A percentile compares a stretch with the other conserved stretches of the same genome.
Evolutionary conservation across 2,113 vertebrate genomes (phyloP).

Genomic region (Elaphurus davidianus): DNA sequence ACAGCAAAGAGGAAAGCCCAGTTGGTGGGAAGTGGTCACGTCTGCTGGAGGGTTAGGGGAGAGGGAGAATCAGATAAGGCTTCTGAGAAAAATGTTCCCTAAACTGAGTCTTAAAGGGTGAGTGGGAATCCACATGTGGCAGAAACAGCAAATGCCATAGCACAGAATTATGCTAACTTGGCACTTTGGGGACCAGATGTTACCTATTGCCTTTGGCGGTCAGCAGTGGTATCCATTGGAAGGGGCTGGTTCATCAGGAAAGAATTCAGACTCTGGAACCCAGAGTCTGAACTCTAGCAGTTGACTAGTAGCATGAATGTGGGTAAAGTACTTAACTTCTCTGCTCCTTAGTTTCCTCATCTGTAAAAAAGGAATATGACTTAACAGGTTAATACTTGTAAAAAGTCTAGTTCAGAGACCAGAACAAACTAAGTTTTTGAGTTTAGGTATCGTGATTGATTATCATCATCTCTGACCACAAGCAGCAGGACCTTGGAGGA

Average conservation of each 20-base stretch:
- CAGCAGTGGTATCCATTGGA: neutral
- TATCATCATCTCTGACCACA: neutral
- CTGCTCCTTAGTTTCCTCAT: neutral
- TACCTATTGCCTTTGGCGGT: neutral
- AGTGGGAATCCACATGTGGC: neutral
- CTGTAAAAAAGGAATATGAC: neutral
- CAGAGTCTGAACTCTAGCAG: neutral
- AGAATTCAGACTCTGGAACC: neutral
- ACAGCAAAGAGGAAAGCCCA: fast-evolving
- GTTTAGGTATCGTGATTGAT: neutral
- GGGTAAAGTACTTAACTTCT: neutral
- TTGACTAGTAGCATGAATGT: neutral
- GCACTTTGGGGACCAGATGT: neutral
- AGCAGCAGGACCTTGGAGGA: neutral
- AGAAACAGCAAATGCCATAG: neutral
- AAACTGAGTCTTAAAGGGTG: neutral
- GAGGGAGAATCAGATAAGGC: neutral
- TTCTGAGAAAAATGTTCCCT: neutral
- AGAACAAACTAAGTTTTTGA: neutral
- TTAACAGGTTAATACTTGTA: neutral
- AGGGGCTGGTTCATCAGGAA: neutral
- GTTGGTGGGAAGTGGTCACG: neutral
- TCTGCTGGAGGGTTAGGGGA: neutral
- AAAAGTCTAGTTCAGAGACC: neutral
- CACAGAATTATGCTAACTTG: too few relatives aligned